A percentile compares a stretch with the other conserved stretches of the same genome.
These are phyloP conservation scores for Sebastes oblongus DNA, from an alignment of 2,797 vertebrate species.

Conservation along the genomic window DNA sequence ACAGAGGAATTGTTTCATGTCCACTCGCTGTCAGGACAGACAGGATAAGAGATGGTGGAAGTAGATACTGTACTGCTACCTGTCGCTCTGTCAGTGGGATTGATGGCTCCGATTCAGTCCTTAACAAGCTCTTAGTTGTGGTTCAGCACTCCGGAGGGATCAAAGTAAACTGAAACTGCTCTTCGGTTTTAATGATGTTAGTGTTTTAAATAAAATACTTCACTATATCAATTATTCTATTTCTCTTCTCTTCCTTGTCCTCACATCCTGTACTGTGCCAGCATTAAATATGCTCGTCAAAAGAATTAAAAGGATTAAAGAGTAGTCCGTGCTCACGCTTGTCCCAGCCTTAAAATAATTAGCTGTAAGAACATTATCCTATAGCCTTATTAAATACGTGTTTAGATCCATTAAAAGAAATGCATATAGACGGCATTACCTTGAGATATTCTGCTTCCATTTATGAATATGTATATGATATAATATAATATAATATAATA, in stretches of 20 bases:
- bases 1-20: conserved; percentile 14
- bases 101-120: neutral
- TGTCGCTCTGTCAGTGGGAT: neutral
- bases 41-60: conserved; percentile 30
- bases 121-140: neutral
- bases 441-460: neutral
- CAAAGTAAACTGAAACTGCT: neutral
- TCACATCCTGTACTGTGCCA: neutral
- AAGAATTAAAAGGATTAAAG: neutral
- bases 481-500: too few relatives aligned
- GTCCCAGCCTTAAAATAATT: neutral
- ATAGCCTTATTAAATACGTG: neutral
- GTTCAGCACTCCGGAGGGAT: neutral
- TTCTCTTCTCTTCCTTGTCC: neutral
- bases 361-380: neutral
- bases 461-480: neutral
- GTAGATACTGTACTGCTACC: conserved; percentile 18
- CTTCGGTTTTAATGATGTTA: neutral
- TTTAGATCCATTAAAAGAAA: neutral
- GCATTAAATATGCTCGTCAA: neutral
- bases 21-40: conserved; percentile 19
- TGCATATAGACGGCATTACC: neutral
- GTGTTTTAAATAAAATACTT: neutral
- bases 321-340: neutral
- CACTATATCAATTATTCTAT: neutral